Evolutionary conservation across 2,797 vertebrate genomes (phyloP).

Genomic region (Jordanella pulchra): DNA sequence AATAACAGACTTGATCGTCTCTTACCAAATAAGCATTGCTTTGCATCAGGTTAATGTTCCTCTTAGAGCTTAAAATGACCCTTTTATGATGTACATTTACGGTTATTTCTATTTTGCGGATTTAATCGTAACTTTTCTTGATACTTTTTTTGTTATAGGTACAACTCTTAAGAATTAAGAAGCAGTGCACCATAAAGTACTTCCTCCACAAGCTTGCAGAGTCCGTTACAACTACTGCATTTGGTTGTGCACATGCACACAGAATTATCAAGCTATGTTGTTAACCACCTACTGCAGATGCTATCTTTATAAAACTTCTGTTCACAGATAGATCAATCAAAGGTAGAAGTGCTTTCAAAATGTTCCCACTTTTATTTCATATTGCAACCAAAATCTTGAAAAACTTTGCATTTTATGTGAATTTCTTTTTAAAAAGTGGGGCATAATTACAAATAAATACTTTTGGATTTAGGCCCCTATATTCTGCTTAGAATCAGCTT

Average conservation of each 20-base stretch:
- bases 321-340: background rate
- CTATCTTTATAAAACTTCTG: background rate
- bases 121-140: background rate
- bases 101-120: background rate
- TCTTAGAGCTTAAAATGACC: background rate
- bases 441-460: background rate
- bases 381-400: too few species aligned
- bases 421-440: background rate
- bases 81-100: background rate
- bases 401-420: background rate
- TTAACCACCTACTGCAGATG: background rate
- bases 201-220: background rate
- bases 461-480: background rate
- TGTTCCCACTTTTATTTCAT: background rate
- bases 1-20: background rate
- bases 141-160: background rate
- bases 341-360: background rate
- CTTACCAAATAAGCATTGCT: background rate
- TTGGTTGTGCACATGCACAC: background rate
- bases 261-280: conserved; percentile 11
- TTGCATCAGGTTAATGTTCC: background rate
- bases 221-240: background rate
- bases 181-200: background rate
- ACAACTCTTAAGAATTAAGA: background rate
- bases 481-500: background rate